These are phyloP conservation scores for Percopsis transmontana DNA, from an alignment of 2,113 vertebrate genomes.

Conservation along the genomic window DNA sequence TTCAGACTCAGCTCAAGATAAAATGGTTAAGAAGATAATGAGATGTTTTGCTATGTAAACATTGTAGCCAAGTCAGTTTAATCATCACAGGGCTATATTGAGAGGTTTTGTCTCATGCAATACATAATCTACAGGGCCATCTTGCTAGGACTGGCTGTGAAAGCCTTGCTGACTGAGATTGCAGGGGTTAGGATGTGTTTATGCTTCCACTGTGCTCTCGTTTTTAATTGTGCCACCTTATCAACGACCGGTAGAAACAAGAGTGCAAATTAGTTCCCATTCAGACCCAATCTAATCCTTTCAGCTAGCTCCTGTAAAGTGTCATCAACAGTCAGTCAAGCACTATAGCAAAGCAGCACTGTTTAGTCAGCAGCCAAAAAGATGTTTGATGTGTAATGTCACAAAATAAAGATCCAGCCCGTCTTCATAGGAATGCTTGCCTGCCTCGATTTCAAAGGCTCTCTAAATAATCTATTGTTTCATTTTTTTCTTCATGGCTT, in stretches of 20 bases:
- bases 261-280: slow-evolving; percentile 66
- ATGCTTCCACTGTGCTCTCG: slow-evolving; percentile 33
- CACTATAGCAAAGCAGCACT: slow-evolving; percentile 38
- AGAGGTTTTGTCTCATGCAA: slow-evolving; percentile 13
- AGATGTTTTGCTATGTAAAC: neutral
- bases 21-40: neutral
- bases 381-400: slow-evolving; percentile 50
- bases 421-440: slow-evolving; percentile 39
- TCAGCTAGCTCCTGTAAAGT: slow-evolving; percentile 51
- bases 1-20: neutral
- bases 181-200: slow-evolving; percentile 14
- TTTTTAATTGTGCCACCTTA: slow-evolving; percentile 58
- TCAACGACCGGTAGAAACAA: slow-evolving; percentile 64
- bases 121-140: slow-evolving; percentile 18
- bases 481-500: slow-evolving; percentile 44
- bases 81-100: slow-evolving; percentile 7
- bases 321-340: slow-evolving; percentile 52
- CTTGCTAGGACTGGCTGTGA: slow-evolving; percentile 17
- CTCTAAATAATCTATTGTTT: slow-evolving; percentile 39
- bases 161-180: slow-evolving; percentile 34
- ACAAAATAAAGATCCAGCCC: slow-evolving; percentile 21
- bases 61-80: slow-evolving; percentile 9
- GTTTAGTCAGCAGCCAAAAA: slow-evolving; percentile 57
- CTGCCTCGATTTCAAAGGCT: slow-evolving; percentile 38
- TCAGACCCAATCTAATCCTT: slow-evolving; percentile 67